A percentile compares a stretch with the other conserved stretches of the same genome.
Evolutionary conservation across 1,140 invertebrate species (phyloP).

Genomic region (Cryptotermes secundus): DNA sequence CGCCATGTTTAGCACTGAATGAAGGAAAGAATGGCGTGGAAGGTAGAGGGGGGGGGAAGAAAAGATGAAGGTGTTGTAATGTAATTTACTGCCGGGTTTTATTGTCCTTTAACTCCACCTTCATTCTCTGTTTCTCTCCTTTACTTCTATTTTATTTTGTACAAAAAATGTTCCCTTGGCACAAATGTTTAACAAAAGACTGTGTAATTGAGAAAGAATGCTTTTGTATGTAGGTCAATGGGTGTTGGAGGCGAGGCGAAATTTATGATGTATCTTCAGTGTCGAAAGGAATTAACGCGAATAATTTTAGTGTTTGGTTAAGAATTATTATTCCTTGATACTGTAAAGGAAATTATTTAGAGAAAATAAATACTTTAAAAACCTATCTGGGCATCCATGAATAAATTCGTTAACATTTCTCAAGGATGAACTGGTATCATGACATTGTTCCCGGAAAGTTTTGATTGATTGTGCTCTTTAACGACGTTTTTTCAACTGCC

Average conservation of each 20-base stretch:
- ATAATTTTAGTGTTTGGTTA: no score
- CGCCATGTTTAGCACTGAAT: background rate
- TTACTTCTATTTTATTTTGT: background rate
- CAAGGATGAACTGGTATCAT: no score
- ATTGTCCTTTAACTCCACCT: slow-evolving; percentile 7
- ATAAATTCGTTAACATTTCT: no score
- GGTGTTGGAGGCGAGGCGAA: background rate
- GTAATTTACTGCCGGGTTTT: slow-evolving; percentile 13
- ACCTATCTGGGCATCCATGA: no score
- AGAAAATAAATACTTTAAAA: no score
- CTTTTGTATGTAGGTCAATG: background rate
- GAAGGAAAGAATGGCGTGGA: slow-evolving; percentile 8
- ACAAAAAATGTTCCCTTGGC: background rate
- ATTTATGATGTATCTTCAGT: no score
- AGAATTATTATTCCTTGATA: no score
- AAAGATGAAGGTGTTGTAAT: background rate
- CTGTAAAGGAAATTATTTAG: no score
- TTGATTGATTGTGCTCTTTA: no score
- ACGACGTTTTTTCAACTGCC: no score
- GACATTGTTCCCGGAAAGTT: no score
- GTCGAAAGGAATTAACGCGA: no score
- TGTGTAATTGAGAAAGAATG: background rate
- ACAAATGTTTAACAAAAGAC: background rate
- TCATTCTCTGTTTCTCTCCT: background rate
- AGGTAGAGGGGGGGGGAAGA: background rate